phyloP scores from a whole-genome alignment of 2,888 invertebrate genomes.

The Tineola bisselliella region DNA sequence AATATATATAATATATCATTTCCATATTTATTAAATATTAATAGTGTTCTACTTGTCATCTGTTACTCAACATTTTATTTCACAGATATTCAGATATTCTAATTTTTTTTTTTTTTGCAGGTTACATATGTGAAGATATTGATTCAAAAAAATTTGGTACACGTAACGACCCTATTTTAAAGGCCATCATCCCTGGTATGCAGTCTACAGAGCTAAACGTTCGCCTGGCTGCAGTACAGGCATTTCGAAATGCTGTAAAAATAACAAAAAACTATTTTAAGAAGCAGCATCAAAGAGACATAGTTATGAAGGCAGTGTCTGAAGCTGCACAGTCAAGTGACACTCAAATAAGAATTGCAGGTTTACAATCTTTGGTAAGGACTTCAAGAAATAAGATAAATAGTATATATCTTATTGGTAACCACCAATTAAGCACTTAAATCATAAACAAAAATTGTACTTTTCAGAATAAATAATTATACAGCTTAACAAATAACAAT shows the following conservation, averaged over 20 bases:
- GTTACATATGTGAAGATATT: conserved; percentile 98
- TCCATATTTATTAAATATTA: too few species aligned
- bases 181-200: conserved; percentile 99
- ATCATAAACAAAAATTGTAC: not conserved
- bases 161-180: conserved; percentile 95
- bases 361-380: conserved; percentile 93
- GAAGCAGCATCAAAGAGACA: conserved; percentile 95
- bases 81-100: too few species aligned
- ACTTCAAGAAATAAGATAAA: not conserved
- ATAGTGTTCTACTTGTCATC: too few species aligned
- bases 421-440: too few species aligned
- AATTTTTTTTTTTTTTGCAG: conserved; percentile 30
- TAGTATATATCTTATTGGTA: not conserved
- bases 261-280: conserved; percentile 99
- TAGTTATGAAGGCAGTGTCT: conserved; percentile 99
- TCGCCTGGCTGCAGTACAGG: conserved; percentile 94
- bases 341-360: conserved; percentile 93
- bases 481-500: too few species aligned
- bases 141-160: conserved; percentile 90
- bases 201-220: conserved; percentile 94
- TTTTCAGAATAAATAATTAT: too few species aligned
- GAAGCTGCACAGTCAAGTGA: conserved; percentile 96
- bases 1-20: too few species aligned
- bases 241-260: conserved; percentile 95
- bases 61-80: too few species aligned